These are phyloP conservation scores for Allobates femoralis DNA, from an alignment of 2,797 vertebrate genomes.

Conservation along the genomic window DNA sequence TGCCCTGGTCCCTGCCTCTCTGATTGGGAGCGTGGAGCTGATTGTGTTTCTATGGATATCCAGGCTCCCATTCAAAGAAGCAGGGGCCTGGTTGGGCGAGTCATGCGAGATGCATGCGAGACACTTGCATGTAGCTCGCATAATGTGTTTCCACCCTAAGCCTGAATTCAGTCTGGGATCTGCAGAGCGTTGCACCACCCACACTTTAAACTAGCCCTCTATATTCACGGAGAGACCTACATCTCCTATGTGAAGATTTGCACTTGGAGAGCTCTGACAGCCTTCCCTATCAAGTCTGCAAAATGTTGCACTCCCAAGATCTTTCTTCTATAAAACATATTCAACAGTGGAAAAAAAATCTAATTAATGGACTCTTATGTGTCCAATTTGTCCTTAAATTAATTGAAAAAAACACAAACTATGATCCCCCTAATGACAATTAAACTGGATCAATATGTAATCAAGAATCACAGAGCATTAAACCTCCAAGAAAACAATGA, in stretches of 20 bases:
- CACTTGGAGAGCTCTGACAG: neutral
- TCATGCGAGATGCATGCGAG: too few species aligned
- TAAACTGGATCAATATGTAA: neutral
- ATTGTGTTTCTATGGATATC: too few species aligned
- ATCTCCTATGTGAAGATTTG: neutral
- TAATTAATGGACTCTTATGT: too few species aligned
- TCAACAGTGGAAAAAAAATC: too few species aligned
- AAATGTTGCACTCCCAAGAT: neutral
- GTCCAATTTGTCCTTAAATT: neutral
- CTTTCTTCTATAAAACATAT: neutral
- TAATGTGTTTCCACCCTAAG: neutral
- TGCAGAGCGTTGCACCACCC: slow-evolving; percentile 28
- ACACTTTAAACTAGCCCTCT: neutral
- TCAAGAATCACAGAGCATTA: neutral
- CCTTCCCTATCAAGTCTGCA: neutral
- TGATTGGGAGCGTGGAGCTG: too few species aligned
- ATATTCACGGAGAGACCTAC: neutral
- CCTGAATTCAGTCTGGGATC: neutral
- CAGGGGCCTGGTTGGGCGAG: too few species aligned
- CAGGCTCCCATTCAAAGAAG: too few species aligned
- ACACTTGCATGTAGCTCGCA: too few species aligned
- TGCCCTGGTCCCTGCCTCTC: too few species aligned
- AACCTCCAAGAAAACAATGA: too few species aligned
- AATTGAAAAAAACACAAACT: neutral
- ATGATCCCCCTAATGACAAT: neutral